Conservation (phyloP, 2,113 vertebrate species). For the Chinchilla lanigera region DNA sequence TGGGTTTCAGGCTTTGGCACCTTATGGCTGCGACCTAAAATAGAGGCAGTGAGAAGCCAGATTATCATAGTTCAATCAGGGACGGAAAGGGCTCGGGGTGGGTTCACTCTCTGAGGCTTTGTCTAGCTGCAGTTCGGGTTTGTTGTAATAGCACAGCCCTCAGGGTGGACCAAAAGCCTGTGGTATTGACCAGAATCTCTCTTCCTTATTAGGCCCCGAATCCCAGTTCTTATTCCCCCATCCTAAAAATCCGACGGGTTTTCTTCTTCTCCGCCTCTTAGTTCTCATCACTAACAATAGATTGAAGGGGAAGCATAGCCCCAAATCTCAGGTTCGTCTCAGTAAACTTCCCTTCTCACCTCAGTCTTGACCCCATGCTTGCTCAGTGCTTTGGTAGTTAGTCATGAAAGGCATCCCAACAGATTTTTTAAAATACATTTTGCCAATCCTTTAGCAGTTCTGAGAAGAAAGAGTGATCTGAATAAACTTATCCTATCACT, state of each 20-base stretch:
- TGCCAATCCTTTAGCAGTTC: neutral
- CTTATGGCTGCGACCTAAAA: neutral
- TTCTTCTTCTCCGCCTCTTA: constrained; percentile 25
- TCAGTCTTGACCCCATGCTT: neutral
- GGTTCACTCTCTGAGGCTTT: neutral
- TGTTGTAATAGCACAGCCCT: neutral
- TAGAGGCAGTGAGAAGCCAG: neutral
- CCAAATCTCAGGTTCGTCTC: neutral
- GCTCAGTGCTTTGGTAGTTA: neutral
- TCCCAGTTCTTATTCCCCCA: neutral
- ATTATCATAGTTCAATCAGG: neutral
- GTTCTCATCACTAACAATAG: neutral
- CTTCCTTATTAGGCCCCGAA: neutral
- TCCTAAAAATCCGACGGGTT: neutral
- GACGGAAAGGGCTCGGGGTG: neutral
- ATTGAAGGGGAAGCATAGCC: neutral
- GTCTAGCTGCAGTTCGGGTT: neutral
- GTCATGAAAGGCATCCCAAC: neutral
- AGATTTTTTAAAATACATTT: neutral
- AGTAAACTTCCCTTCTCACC: neutral
- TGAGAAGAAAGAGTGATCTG: neutral
- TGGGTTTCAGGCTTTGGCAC: neutral
- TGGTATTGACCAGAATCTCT: neutral
- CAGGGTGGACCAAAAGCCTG: neutral
- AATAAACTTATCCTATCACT: constrained; percentile 37